Evolutionary conservation across 2,113 vertebrate species (phyloP).

Genomic region (Tetraodon nigroviridis): DNA sequence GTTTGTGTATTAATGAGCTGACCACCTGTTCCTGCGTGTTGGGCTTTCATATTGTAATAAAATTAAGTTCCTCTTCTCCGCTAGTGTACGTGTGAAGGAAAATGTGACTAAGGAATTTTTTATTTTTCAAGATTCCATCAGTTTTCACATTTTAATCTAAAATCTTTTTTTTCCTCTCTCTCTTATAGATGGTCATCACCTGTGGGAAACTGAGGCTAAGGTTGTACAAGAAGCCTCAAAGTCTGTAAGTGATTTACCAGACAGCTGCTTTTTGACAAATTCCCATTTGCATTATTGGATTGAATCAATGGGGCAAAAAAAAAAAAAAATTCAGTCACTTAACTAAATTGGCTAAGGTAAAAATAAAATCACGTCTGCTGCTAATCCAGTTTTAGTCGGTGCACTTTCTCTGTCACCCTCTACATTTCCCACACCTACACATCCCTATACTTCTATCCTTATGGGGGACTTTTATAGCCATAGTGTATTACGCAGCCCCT

Average conservation of each 20-base stretch:
- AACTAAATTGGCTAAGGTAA: no score
- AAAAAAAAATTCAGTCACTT: background rate
- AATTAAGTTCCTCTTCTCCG: conserved; percentile 56
- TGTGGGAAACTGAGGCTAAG: conserved; percentile 97
- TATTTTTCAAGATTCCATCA: conserved; percentile 54
- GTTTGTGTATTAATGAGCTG: conserved; percentile 43
- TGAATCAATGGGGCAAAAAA: background rate
- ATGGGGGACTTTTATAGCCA: no score
- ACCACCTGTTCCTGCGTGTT: conserved; percentile 56
- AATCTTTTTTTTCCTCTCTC: conserved; percentile 17
- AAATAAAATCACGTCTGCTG: no score
- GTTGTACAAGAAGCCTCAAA: conserved; percentile 87
- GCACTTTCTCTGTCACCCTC: no score
- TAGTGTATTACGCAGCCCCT: no score
- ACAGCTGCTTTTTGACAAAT: conserved; percentile 3
- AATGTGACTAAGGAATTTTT: conserved; percentile 4
- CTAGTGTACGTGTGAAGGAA: conserved; percentile 59
- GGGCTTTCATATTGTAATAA: conserved; percentile 59
- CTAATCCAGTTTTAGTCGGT: no score
- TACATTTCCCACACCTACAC: no score
- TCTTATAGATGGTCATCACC: conserved; percentile 89
- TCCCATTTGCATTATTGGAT: background rate
- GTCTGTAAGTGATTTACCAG: conserved; percentile 78
- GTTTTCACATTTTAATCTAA: conserved; percentile 23
- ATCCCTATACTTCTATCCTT: no score